Evolutionary conservation across 64 coral and sea anemone species (phyloP).

Genomic region (Montipora efflorescens): DNA sequence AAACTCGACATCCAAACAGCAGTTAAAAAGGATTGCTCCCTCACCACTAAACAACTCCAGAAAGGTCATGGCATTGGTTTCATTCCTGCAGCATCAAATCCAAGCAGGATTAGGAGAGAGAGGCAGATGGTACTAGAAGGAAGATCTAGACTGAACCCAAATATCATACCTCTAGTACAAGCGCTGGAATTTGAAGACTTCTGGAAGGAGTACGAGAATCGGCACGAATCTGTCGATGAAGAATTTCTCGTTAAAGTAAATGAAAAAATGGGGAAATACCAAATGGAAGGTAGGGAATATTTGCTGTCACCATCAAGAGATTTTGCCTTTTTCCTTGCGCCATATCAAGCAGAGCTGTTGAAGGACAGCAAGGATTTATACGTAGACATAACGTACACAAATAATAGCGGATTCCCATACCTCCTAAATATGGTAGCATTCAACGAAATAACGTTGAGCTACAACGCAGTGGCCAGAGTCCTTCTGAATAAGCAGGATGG

Average conservation of each 20-base stretch:
- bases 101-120: slow-evolving; percentile 20
- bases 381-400: slow-evolving; percentile 75
- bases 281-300: slow-evolving; percentile 71
- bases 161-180: slow-evolving; percentile 26
- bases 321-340: slow-evolving; percentile 75
- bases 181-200: slow-evolving; percentile 56
- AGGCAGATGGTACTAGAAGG: slow-evolving; percentile 11
- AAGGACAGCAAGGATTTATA: slow-evolving; percentile 40
- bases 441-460: slow-evolving; percentile 9
- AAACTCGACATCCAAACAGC: slow-evolving; percentile 33
- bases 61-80: slow-evolving; percentile 54
- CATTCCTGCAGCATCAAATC: slow-evolving; percentile 48
- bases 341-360: slow-evolving; percentile 51
- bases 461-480: slow-evolving; percentile 57
- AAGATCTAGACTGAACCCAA: neutral
- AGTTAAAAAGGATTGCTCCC: slow-evolving; percentile 15
- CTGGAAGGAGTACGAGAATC: slow-evolving; percentile 41
- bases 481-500: slow-evolving; percentile 67
- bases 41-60: slow-evolving; percentile 53
- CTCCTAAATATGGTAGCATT: slow-evolving; percentile 1
- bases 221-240: slow-evolving; percentile 26
- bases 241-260: slow-evolving; percentile 53
- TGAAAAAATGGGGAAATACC: slow-evolving; percentile 57
- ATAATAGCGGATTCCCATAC: slow-evolving; percentile 59
- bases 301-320: slow-evolving; percentile 32